Base-by-base conservation (phyloP, 2,113 vertebrate species). In the Panthera uncia region DNA sequence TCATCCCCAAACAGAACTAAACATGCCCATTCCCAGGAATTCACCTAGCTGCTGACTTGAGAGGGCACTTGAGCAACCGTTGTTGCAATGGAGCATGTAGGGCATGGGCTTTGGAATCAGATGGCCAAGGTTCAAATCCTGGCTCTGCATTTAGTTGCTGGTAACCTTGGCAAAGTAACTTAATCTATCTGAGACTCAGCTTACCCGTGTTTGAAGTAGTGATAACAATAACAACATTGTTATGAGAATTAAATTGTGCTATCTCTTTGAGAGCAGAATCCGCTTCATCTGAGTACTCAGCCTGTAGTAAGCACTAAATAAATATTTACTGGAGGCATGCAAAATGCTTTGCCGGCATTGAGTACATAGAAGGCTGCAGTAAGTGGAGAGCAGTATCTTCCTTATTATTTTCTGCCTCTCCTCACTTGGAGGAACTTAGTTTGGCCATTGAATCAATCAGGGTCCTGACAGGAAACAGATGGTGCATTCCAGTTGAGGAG, bases 401-500 rank as follows among this genome's bases (percentile, higher is more conserved):
- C 73, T 97, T 82, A 87, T 96, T 96, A 45, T 76, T 80, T 38
- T 55, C 38, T 38, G 73, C 90, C 52, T 80, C 29, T 87, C 52
- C 89, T 94, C 65, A 29, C 41, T 65, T 1, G 5, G 21, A 80
- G 21, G 23, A 95, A 79, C 11, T 93, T 94, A 95, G 94, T 97
- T 95, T 92, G 87, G 84, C 71, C 48, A 36, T 12, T 16, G 12
- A 65, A 41, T 87, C 84, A 74, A 84, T 74, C 93, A 90, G 57
- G 36, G 88, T 57, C 55, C 52, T 9, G 1, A 74, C 89, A 97
- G 97, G 96, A 98, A 97, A 92, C 94, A 97, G 93, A 96, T 88
- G 71, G 74, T n/a, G 1, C 63, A 38, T 68, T 71, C 66, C 68
- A 50, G 38, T 1, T 27, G 65, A 92, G 71, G 38, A 89, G n/a